Conservation (phyloP, 1,140 invertebrate species). For the Drosophila ironensis region DNA sequence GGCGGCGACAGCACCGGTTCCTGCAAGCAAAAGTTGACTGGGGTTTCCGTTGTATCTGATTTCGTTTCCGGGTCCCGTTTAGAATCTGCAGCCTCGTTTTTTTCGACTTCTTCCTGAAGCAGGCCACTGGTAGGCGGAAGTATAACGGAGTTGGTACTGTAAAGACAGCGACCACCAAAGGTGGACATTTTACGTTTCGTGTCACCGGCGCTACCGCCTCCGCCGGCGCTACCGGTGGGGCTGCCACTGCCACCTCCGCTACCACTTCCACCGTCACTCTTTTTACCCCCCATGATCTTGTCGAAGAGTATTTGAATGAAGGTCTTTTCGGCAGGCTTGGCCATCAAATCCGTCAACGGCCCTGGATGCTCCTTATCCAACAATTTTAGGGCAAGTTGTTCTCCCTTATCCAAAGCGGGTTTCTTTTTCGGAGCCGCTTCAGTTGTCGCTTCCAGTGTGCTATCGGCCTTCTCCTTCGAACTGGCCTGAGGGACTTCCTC, state of each 20-base stretch:
- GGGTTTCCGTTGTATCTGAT: neutral
- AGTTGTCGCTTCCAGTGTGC: neutral
- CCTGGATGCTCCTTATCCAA: neutral
- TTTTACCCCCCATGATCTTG: neutral
- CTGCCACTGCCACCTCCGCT: no score
- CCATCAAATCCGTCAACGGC: neutral
- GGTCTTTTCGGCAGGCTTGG: neutral
- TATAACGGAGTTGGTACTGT: neutral
- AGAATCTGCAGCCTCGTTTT: neutral
- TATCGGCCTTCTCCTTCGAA: neutral
- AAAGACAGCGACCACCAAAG: neutral
- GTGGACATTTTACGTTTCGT: slow-evolving; percentile 14
- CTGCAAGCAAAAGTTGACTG: neutral
- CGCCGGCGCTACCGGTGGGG: no score
- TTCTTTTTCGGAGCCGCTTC: neutral
- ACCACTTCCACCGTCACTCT: neutral
- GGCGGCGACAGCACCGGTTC: neutral
- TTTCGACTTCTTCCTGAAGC: neutral
- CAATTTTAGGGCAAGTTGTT: slow-evolving; percentile 13
- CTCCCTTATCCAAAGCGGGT: slow-evolving; percentile 10
- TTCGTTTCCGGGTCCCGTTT: no score
- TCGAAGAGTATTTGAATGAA: slow-evolving; percentile 6
- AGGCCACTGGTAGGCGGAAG: neutral
- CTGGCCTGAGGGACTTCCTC: neutral
- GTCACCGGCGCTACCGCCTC: no score